Conservation (phyloP, 2,113 vertebrate species). For the Hemicordylus capensis region DNA sequence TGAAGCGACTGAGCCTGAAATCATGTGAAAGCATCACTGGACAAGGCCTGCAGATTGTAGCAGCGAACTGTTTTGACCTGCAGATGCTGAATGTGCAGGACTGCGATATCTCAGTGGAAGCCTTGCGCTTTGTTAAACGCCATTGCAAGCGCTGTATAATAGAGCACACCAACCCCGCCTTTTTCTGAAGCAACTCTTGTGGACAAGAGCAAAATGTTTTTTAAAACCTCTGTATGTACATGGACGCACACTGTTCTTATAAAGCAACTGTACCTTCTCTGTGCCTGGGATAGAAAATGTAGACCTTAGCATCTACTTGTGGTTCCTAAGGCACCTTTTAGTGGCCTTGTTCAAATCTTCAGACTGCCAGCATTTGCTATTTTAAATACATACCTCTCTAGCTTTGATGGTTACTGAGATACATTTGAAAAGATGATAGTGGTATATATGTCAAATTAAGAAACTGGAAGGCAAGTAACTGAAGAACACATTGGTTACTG, state of each 20-base stretch:
- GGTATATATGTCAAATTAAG: neutral
- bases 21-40: conserved; percentile 94
- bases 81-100: conserved; percentile 97
- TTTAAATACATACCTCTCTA: neutral
- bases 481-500: neutral
- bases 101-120: conserved; percentile 94
- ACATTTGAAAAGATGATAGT: neutral
- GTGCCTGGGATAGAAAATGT: conserved; percentile 17
- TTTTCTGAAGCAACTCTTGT: conserved; percentile 83
- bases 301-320: neutral
- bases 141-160: conserved; percentile 96
- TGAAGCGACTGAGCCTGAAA: conserved; percentile 92
- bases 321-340: neutral
- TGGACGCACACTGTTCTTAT: conserved; percentile 45
- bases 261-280: conserved; percentile 53
- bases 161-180: conserved; percentile 97
- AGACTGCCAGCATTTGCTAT: neutral
- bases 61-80: conserved; percentile 94
- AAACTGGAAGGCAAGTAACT: neutral
- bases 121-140: conserved; percentile 89
- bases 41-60: conserved; percentile 90
- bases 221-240: conserved; percentile 43
- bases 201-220: conserved; percentile 43
- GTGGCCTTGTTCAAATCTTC: neutral
- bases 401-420: neutral